Evolutionary conservation across 2,888 invertebrate species (phyloP), one percentile per base, ranked within the genome.

Genomic region (Metalampra italica): DNA sequence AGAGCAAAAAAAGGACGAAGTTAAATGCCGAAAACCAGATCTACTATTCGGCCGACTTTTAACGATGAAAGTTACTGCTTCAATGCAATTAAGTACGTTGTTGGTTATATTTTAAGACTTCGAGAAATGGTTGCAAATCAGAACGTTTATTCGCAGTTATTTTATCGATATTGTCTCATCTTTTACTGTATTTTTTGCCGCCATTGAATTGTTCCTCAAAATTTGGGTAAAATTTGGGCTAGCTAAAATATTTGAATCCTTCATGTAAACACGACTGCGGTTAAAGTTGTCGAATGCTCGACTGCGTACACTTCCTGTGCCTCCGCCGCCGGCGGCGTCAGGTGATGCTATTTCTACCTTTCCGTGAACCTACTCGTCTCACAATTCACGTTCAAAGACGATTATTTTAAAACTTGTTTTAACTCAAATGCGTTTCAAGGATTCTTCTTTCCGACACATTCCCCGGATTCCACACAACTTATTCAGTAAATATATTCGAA

Each of bases 321-420:
- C 59, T 57, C 36, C 57, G 59, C 65, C 43, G 30, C 5, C n/a
- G n/a, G n/a, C n/a, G n/a, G 29, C 70, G 80, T 76, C 82, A 80
- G 82, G 76, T 81, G 75, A 66, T 80, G 74, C 78, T 83, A 83
- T 84, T 83, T 82, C 75, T 75, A 79, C 76, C 67, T 80, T 77
- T 78, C 78, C 81, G 68, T 83, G 78, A 82, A 83, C 82, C 72
- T 66, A 56, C 64, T 56, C 53, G 63, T 55, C 64, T 54, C 64
- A 69, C 68, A 72, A 78, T 85, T 80, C 83, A 82, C 71, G 83
- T 82, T 86, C 81, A 82, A 82, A 82, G 82, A 69, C 79, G 71
- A 75, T 75, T 78, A 78, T 79, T 80, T 81, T 74, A 68, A 77
- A 78, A 64, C 62, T 62, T 59, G 57, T 59, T 60, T 54, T 47